Base-by-base conservation (phyloP, 2,888 invertebrate genomes). In the Nymphalis c-album region DNA sequence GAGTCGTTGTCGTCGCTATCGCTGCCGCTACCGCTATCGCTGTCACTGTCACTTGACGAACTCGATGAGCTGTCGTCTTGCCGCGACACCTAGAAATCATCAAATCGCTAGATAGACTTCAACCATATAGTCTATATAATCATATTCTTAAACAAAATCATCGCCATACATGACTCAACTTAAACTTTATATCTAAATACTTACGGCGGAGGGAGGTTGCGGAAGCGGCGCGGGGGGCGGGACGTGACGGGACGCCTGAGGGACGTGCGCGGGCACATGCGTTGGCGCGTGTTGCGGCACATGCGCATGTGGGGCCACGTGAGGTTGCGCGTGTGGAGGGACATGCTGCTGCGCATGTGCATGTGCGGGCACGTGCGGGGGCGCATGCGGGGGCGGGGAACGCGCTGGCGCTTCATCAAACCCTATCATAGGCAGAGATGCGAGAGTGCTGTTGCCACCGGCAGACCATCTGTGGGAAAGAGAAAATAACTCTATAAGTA, bases 391-490 rank as follows among this genome's bases (percentile, higher is more conserved):
- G 45, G 77, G 71, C 48, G 75, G 74, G 5, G 71, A 63, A 45
- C 68, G 68, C 46, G 79, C 77, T 4, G 83, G 81, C 13, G 83
- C 71, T 71, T 89, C 78, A 76, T 95, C 95, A 69, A 95, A 87
- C 57, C 95, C 95, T 74, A 96, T 95, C 94, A 96, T 94, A 7
- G 96, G 96, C 73, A 95, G 91, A 76, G 95, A 96, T 74, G 96
- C 96, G 73, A 95, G 90, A 10, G 95, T 94, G 74, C 95, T 95
- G 84, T 94, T 95, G 59, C 94, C 93, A 75, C 94, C 94, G 73
- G 93, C 94, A 74, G 94, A 94, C 93, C 95, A 95, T 71, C 95
- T 95, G 80, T 0, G 3, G 22, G 6, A 13, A 6, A 51, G 22
- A 16, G 5, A 13, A 26, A 51, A 22, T 13, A 13, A 53, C 53